Base-by-base conservation (phyloP, 1,140 invertebrate species). In the Drosophila athabasca region DNA sequence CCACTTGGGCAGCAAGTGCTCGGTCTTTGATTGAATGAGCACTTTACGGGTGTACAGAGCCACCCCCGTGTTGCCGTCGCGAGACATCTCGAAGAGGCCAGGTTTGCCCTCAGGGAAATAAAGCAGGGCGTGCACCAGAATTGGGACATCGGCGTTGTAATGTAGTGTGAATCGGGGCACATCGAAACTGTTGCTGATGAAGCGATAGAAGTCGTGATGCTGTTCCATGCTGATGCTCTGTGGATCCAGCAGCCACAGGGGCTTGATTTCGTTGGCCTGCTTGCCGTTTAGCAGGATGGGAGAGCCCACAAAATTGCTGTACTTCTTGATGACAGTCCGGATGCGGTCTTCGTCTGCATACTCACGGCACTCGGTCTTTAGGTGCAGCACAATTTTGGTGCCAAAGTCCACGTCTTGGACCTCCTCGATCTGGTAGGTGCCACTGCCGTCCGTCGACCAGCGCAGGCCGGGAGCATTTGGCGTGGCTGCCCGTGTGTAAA, bases 281-380 rank as follows among this genome's bases (percentile, higher is more conserved):
- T 96, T 95, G 39, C 96, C 96, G 93, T 99, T 99, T 2, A 99
- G 92, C 83, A 94, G 96, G 83, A 99, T 98, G 1, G 98, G 97
- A 87, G 96, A 97, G 6, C 97, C 96, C 49, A 99, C 96, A 92
- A 99, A 99, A 92, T 99, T 99, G 90, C 98, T 99, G 92, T 99
- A 99, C 90, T 99, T 99, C 80, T 97, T 96, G 44, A 99, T 96
- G 41, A 99, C 95, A 68, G 94, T 96, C 93, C 95, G 95, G 43
- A 99, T 95, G 17, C 94, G 94, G 8, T 95, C 94, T 73, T 98
- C 97, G 92, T 98, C 96, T 58, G 97, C 94, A 93, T 96, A 99
- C 92, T 99, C 96, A 15, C 96, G 92, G 92, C 95, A 95, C 78
- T 98, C 97, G 1, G 94, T 92, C 93, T 97, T 98, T 44, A 99